A percentile compares a stretch with the other conserved stretches of the same genome.
phyloP scores from a whole-genome alignment of 1,140 invertebrate genomes.

The Heterodera carotae region DNA sequence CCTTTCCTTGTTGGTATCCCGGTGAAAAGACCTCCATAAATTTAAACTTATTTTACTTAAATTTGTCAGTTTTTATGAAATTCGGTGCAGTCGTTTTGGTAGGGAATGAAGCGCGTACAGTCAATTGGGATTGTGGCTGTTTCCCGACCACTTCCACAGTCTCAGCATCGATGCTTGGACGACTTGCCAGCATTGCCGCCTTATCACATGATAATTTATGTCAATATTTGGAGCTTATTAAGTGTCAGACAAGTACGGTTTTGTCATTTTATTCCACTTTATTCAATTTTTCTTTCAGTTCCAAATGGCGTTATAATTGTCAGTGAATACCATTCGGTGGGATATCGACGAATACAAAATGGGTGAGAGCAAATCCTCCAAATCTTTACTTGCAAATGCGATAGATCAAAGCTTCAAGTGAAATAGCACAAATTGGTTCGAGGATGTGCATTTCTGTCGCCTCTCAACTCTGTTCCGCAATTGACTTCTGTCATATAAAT shows the following conservation, averaged over 20 bases:
- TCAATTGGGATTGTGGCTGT: background rate
- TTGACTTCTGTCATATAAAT: slow-evolving; percentile 46
- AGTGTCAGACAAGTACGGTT: slow-evolving; percentile 36
- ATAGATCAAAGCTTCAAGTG: slow-evolving; percentile 25
- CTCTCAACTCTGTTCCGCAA: slow-evolving; percentile 31
- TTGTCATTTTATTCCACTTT: too few relatives aligned
- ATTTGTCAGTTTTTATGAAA: slow-evolving; percentile 2
- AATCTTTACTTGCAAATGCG: slow-evolving; percentile 2
- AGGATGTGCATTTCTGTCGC: slow-evolving; percentile 22
- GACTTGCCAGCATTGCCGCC: slow-evolving; percentile 19
- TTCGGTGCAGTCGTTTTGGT: slow-evolving; percentile 9
- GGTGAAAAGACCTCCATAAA: too few relatives aligned
- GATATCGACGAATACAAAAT: slow-evolving; percentile 8
- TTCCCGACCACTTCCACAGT: too few relatives aligned
- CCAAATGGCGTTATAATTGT: slow-evolving; percentile 37
- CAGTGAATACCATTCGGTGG: slow-evolving; percentile 39
- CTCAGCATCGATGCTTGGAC: slow-evolving; percentile 28
- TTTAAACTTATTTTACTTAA: too few relatives aligned
- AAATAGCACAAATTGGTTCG: slow-evolving; percentile 17
- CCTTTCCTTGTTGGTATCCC: too few relatives aligned
- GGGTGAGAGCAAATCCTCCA: slow-evolving; percentile 28
- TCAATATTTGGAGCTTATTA: slow-evolving; percentile 35
- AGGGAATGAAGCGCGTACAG: background rate
- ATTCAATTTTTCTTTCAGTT: slow-evolving; percentile 14
- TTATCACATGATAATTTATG: slow-evolving; percentile 37